These are phyloP conservation scores for Philereme transversata DNA, from an alignment of 2,888 invertebrate genomes.

Conservation along the genomic window DNA sequence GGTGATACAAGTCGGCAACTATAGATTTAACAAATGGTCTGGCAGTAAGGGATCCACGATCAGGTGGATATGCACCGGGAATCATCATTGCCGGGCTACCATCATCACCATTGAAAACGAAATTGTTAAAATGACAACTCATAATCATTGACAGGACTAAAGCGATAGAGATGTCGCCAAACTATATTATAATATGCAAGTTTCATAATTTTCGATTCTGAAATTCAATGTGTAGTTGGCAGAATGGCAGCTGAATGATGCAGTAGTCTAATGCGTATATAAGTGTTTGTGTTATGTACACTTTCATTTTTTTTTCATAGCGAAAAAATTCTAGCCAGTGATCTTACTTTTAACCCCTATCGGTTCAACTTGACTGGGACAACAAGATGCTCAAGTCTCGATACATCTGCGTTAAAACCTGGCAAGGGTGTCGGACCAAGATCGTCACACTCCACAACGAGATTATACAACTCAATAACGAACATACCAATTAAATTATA, in stretches of 20 bases:
- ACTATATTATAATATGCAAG: no score
- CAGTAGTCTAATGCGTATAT: no score
- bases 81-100: constrained; percentile 43
- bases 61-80: constrained; percentile 33
- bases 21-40: constrained; percentile 49
- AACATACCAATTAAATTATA: constrained; percentile 26
- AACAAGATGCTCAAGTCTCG: not conserved
- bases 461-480: constrained; percentile 27
- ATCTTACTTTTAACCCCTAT: constrained; percentile 6
- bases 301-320: no score
- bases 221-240: no score
- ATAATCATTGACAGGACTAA: constrained; percentile 8
- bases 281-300: no score
- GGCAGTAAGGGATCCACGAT: constrained; percentile 40
- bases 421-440: not conserved
- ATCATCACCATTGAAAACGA: constrained; percentile 41
- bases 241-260: no score
- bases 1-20: constrained; percentile 42
- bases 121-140: constrained; percentile 34
- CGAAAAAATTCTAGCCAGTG: no score
- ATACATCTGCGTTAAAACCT: constrained; percentile 8
- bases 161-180: no score
- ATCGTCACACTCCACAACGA: constrained; percentile 35
- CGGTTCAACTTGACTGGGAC: constrained; percentile 1
- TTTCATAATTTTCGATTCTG: no score